Evolutionary conservation across 1,140 invertebrate genomes (phyloP).

Genomic region (Drosophila persimilis): DNA sequence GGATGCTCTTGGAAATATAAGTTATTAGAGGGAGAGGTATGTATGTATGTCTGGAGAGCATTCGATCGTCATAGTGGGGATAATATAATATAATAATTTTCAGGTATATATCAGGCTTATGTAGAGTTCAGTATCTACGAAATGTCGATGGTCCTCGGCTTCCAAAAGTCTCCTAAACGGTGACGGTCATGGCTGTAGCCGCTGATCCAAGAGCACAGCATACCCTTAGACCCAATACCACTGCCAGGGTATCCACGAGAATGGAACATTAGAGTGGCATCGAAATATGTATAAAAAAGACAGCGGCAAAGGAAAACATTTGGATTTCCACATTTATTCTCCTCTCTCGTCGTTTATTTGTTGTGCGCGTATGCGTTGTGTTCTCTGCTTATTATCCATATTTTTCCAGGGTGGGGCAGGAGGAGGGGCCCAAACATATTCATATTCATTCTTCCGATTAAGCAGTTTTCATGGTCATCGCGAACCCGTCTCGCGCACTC

Average conservation of each 20-base stretch:
- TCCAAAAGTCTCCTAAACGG: too few relatives aligned
- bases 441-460: constrained; percentile 80
- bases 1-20: neutral
- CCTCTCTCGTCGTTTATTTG: constrained; percentile 56
- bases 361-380: constrained; percentile 8
- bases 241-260: too few relatives aligned
- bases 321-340: constrained; percentile 66
- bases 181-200: too few relatives aligned
- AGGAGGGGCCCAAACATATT: constrained; percentile 22
- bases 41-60: neutral
- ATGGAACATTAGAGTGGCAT: constrained; percentile 23
- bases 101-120: too few relatives aligned
- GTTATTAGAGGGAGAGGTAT: neutral
- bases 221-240: too few relatives aligned
- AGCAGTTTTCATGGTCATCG: constrained; percentile 80
- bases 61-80: too few relatives aligned
- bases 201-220: too few relatives aligned
- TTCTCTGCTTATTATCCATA: constrained; percentile 60
- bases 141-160: too few relatives aligned
- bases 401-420: neutral
- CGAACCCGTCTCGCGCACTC: constrained; percentile 61
- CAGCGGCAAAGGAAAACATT: constrained; percentile 51
- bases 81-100: too few relatives aligned
- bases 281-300: constrained; percentile 33
- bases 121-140: too few relatives aligned